These are phyloP conservation scores for Toxotes chatareus DNA, from an alignment of 2,113 vertebrate genomes.

Conservation along the genomic window DNA sequence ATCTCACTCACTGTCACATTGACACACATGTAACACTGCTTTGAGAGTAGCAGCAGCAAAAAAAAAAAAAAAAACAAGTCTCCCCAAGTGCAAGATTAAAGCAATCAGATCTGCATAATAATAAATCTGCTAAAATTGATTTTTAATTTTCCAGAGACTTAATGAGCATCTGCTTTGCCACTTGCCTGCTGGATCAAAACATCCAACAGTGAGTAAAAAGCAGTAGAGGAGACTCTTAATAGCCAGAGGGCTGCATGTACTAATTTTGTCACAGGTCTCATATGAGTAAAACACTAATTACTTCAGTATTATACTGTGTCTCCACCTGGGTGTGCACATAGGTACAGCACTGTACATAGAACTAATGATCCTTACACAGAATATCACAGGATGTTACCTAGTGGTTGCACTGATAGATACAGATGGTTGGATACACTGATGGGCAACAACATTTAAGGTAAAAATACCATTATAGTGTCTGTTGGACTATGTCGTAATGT, in stretches of 20 bases:
- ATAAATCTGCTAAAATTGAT: background rate
- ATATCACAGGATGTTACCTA: background rate
- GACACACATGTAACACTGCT: background rate
- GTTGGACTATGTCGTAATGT: background rate
- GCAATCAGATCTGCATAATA: background rate
- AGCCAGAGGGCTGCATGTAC: constrained; percentile 17
- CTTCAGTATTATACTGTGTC: constrained; percentile 9
- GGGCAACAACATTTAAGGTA: background rate
- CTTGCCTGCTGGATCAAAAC: constrained; percentile 34
- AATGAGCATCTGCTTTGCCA: constrained; percentile 48
- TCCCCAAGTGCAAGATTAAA: constrained; percentile 24
- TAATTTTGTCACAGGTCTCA: constrained; percentile 17
- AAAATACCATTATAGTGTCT: too few relatives aligned
- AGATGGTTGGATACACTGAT: background rate
- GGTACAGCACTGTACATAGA: background rate
- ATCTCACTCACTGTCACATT: constrained; percentile 14
- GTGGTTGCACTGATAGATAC: background rate
- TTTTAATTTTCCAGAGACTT: constrained; percentile 41
- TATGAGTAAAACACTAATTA: constrained; percentile 34
- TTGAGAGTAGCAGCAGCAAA: background rate
- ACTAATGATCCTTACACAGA: background rate
- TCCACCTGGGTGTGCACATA: constrained; percentile 21
- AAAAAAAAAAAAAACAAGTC: background rate
- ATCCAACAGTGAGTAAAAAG: constrained; percentile 26
- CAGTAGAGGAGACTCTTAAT: background rate